Conservation (phyloP, 2,888 invertebrate species). For the Hecatera dysodea region DNA sequence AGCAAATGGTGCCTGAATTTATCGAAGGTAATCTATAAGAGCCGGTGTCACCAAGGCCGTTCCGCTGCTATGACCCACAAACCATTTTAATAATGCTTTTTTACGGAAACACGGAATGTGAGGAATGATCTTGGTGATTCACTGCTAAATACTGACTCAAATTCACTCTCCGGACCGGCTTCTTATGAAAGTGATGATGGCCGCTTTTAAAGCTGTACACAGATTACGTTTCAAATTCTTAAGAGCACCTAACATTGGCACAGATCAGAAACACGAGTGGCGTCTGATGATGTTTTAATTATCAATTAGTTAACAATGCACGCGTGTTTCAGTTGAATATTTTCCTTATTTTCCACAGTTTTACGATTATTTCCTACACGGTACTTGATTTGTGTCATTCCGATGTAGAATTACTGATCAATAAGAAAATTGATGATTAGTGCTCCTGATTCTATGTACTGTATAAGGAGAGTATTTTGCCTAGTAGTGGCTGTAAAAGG, state of each 20-base stretch:
- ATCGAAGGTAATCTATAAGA: not conserved
- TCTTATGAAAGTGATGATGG: conserved; percentile 20
- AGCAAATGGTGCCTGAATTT: not conserved
- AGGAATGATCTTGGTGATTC: conserved; percentile 2
- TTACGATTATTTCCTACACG: conserved; percentile 29
- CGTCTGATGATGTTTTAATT: conserved; percentile 22
- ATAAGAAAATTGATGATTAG: conserved; percentile 1
- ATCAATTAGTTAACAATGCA: conserved; percentile 31
- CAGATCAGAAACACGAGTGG: conserved; percentile 13
- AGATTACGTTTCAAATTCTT: conserved; percentile 9
- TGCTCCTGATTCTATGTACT: not conserved
- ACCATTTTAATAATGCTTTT: not conserved
- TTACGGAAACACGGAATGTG: not conserved
- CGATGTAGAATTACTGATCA: not conserved
- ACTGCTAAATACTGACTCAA: conserved; percentile 10
- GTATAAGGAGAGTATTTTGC: not conserved
- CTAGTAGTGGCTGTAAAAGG: not conserved
- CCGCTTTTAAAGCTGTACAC: conserved; percentile 12
- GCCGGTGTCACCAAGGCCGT: not conserved
- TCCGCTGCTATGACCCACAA: not conserved
- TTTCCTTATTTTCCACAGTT: conserved; percentile 20
- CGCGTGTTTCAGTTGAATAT: conserved; percentile 5
- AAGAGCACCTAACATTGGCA: conserved; percentile 19
- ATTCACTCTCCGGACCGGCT: not conserved
- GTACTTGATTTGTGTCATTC: conserved; percentile 7